Conservation (phyloP, 2,113 vertebrate species). For the Pao palembangensis region DNA sequence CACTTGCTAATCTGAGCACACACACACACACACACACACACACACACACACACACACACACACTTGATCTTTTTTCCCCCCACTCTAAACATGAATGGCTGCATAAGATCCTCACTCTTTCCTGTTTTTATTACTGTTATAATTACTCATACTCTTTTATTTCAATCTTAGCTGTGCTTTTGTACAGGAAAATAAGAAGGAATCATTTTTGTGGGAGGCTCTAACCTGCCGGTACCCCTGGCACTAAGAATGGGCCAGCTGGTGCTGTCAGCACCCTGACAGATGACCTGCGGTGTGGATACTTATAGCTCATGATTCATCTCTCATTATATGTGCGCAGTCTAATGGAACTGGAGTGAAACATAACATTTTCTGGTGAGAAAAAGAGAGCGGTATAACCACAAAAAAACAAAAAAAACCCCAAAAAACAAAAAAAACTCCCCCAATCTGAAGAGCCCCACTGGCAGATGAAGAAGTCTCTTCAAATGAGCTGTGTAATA, state of each 20-base stretch:
- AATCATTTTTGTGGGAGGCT: slow-evolving; percentile 54
- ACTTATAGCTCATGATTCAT: slow-evolving; percentile 71
- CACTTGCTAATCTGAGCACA: slow-evolving; percentile 8
- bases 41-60: slow-evolving; percentile 10
- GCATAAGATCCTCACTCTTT: slow-evolving; percentile 55
- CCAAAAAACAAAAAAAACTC: no score
- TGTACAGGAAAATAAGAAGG: slow-evolving; percentile 48
- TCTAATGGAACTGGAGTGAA: slow-evolving; percentile 7
- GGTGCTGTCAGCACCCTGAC: slow-evolving; percentile 65
- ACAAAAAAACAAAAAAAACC: no score
- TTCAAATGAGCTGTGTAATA: no score
- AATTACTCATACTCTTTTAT: no score
- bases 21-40: slow-evolving; percentile 4
- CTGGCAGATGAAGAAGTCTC: no score
- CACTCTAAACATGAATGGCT: slow-evolving; percentile 43
- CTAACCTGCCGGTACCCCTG: slow-evolving; percentile 64
- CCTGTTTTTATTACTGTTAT: slow-evolving; percentile 6
- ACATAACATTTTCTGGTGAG: no score
- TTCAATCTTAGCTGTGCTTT: slow-evolving; percentile 51
- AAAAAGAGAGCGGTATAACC: no score
- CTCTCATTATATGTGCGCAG: slow-evolving; percentile 35
- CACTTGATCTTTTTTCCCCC: not conserved
- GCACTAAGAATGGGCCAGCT: slow-evolving; percentile 62
- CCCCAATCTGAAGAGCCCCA: no score
- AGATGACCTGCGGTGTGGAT: slow-evolving; percentile 65